Evolutionary conservation across 2,113 vertebrate genomes (phyloP).

Genomic region (Thinocorus orbignyianus): DNA sequence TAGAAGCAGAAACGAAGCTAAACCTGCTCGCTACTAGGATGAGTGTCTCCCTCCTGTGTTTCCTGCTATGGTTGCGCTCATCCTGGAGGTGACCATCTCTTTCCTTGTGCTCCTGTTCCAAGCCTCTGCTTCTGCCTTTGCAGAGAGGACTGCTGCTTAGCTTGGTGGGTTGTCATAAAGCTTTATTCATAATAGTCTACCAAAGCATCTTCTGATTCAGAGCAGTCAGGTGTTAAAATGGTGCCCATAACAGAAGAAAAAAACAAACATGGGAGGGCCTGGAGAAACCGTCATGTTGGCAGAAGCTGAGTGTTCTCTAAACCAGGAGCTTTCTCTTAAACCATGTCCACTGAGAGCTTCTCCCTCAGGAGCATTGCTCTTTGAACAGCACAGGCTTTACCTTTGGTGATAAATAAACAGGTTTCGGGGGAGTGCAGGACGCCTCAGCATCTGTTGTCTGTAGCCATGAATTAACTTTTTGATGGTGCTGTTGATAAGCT

Average conservation of each 20-base stretch:
- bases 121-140: neutral
- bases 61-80: neutral
- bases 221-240: neutral
- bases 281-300: accelerated
- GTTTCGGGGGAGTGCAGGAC: neutral
- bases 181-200: neutral
- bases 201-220: neutral
- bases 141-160: neutral
- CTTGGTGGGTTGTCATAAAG: neutral
- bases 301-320: neutral
- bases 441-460: neutral
- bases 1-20: neutral
- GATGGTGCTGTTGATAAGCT: neutral
- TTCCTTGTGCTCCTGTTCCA: neutral
- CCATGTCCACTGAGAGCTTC: neutral
- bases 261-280: neutral
- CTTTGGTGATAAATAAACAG: neutral
- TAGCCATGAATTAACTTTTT: neutral
- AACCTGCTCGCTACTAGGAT: neutral
- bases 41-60: neutral
- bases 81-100: neutral
- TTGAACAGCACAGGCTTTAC: neutral
- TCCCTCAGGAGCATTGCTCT: neutral
- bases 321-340: neutral
- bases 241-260: neutral